phyloP scores from a whole-genome alignment of 2,113 vertebrate species.

The Leucopsar rothschildi region DNA sequence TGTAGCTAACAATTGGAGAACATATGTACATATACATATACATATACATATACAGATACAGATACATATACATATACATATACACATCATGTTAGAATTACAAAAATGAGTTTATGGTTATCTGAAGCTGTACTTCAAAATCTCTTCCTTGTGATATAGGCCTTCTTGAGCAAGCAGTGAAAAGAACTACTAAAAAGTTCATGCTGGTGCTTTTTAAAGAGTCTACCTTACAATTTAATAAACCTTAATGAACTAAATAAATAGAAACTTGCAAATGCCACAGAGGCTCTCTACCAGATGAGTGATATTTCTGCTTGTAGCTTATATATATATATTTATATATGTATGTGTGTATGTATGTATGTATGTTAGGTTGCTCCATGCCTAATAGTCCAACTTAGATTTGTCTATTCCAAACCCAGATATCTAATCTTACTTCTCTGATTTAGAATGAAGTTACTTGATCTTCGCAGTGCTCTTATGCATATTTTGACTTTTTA shows the following conservation, averaged over 20 bases:
- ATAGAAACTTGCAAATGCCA: not conserved
- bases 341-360: not conserved
- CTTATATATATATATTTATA: not conserved
- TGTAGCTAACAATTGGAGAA: not conserved
- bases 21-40: fast-evolving
- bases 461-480: not conserved
- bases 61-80: no score
- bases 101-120: not conserved
- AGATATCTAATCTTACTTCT: not conserved
- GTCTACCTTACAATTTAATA: not conserved
- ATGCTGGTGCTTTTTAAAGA: not conserved
- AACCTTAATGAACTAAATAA: not conserved
- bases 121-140: not conserved
- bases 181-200: not conserved
- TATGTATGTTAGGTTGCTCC: not conserved
- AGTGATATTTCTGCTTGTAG: not conserved
- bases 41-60: no score
- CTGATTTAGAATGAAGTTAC: not conserved
- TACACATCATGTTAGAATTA: not conserved
- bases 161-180: not conserved
- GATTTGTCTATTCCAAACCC: not conserved
- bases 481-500: not conserved
- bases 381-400: not conserved
- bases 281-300: not conserved
- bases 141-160: not conserved